Evolutionary conservation across 92 coral and sea anemone genomes (phyloP), one percentile per base, ranked within the genome.

Genomic region (Palythoa heliodiscus): DNA sequence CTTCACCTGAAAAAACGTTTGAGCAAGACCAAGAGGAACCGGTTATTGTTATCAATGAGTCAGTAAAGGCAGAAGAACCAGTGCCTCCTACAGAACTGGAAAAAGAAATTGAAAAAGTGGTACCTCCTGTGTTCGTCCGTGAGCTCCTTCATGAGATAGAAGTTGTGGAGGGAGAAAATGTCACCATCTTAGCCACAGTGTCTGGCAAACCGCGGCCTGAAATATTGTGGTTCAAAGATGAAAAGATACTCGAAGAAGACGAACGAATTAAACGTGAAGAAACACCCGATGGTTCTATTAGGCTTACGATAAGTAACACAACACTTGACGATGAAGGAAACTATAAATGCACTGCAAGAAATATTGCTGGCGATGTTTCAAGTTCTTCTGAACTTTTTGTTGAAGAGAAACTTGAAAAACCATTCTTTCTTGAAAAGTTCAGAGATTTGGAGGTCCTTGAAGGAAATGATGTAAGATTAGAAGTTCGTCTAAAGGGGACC

Each of bases 401-500:
- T 20, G 73, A 80, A 78, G 92, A 90, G 64, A 89, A 90, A 43
- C 64, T 90, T 7, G 91, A 90, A 15, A 90, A 88, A 76, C 89
- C 90, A 58, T 20, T 87, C 64, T 93, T 93, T n/a, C 80, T 89
- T 72, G 89, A 92, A 43, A 57, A 53, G 24, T 89, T 92, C 48
- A 88, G 86, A 52, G 95, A 91, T 75, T 57, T 76, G 17, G 93
- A 94, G 76, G 86, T 94, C 4, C 67, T 72, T 64, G 93, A 90
- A 67, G 87, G 88, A 48, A 90, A 82, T 20, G 90, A 91, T 52
- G 89, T 92, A 20, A 87, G 90, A 20, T 85, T 94, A 74, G 93
- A 94, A 40, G 99, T 97, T 35, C 90, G 93, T 8, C 93, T 97
- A 7, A 91, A 91, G 52, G 99, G 98, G 12, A 91, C 82, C 37